Conservation (phyloP, 2,888 invertebrate species). For the Orthonychiurus folsomi region DNA sequence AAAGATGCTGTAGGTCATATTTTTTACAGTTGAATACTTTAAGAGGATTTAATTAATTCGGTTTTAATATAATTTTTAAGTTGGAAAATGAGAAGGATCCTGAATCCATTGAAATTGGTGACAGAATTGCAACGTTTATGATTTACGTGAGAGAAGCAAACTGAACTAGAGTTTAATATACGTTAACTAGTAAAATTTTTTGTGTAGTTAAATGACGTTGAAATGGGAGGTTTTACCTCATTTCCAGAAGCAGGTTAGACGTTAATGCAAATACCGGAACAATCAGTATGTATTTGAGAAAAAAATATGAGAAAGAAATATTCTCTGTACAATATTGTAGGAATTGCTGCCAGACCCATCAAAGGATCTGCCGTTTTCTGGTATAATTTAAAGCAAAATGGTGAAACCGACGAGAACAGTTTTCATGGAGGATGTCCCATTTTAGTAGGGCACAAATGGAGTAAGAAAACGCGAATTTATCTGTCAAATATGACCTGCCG, state of each 20-base stretch:
- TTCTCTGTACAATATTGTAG: too few species aligned
- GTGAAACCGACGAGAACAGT: constrained; percentile 18
- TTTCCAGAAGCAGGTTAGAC: constrained; percentile 22
- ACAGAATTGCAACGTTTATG: constrained; percentile 18
- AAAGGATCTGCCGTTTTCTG: constrained; percentile 31
- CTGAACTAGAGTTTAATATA: too few species aligned
- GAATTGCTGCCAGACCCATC: constrained; percentile 21
- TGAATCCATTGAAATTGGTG: constrained; percentile 10
- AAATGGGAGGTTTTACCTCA: constrained; percentile 8
- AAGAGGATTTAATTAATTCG: background rate
- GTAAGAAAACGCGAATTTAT: constrained; percentile 6
- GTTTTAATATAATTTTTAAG: too few species aligned
- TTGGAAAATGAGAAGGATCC: constrained; percentile 10
- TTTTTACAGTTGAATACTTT: background rate
- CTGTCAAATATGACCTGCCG: background rate
- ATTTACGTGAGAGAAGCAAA: constrained; percentile 13
- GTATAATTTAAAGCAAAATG: constrained; percentile 25
- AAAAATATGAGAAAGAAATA: too few species aligned
- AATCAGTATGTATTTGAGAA: too few species aligned
- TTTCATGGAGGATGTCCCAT: constrained; percentile 32
- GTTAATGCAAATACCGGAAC: too few species aligned
- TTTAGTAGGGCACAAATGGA: constrained; percentile 20
- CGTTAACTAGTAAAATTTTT: too few species aligned
- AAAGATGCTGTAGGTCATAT: constrained; percentile 20
- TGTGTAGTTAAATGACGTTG: constrained; percentile 16